phyloP scores from a whole-genome alignment of 2,797 vertebrate genomes.

The Helostoma temminkii region DNA sequence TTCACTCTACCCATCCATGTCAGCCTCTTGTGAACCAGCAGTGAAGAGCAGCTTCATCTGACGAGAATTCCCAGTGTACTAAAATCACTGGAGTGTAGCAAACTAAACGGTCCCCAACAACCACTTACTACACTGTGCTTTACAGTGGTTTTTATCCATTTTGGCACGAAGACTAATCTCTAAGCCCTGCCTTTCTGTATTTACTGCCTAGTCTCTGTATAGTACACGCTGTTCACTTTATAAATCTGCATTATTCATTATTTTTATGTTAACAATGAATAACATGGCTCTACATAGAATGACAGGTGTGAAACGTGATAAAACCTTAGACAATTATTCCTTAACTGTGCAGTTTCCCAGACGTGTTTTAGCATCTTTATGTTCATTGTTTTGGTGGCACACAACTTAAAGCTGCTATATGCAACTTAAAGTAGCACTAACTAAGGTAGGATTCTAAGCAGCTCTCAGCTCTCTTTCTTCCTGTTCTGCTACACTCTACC shows the following conservation, averaged over 20 bases:
- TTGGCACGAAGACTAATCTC: background rate
- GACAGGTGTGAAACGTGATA: background rate
- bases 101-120: slow-evolving; percentile 51
- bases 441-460: too few relatives aligned
- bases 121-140: slow-evolving; percentile 31
- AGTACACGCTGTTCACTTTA: background rate
- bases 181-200: background rate
- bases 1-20: slow-evolving; percentile 16
- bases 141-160: slow-evolving; percentile 21
- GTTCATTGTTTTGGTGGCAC: background rate
- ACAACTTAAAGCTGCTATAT: too few relatives aligned
- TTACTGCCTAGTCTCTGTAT: background rate
- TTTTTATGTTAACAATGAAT: background rate
- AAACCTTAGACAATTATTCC: background rate
- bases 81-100: slow-evolving; percentile 43
- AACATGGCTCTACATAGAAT: background rate
- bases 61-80: slow-evolving; percentile 24
- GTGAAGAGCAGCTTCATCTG: slow-evolving; percentile 34
- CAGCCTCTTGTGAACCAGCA: slow-evolving; percentile 43
- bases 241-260: background rate
- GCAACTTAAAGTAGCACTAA: too few relatives aligned
- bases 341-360: background rate
- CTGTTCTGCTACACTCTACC: too few relatives aligned
- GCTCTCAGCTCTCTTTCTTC: too few relatives aligned
- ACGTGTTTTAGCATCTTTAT: background rate